These are phyloP conservation scores for Andrena hattorfiana DNA, from an alignment of 2,888 invertebrate species.

Conservation along the genomic window DNA sequence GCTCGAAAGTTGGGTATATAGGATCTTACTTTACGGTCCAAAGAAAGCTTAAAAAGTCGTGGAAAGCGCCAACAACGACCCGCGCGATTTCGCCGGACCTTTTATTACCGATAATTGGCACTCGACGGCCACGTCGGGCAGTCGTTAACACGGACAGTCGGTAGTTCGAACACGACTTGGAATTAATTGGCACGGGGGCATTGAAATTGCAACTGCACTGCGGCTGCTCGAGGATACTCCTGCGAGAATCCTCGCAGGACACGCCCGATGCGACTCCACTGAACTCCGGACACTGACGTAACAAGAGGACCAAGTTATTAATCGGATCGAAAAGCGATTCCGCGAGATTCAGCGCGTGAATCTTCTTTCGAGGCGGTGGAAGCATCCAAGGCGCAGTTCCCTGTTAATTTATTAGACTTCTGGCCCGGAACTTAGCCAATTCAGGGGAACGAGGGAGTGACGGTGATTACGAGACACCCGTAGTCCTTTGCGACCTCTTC, in stretches of 20 bases:
- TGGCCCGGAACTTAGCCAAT: slow-evolving; percentile 31
- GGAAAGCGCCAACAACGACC: slow-evolving; percentile 1
- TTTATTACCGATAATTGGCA: slow-evolving; percentile 53
- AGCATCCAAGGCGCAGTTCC: slow-evolving; percentile 5
- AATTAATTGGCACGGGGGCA: slow-evolving; percentile 58
- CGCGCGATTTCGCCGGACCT: slow-evolving; percentile 24
- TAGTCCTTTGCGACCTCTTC: slow-evolving; percentile 43
- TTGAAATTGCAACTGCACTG: slow-evolving; percentile 56
- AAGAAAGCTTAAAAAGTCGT: slow-evolving; percentile 2
- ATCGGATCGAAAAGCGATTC: slow-evolving; percentile 36
- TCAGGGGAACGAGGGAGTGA: slow-evolving; percentile 46
- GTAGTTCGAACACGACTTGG: slow-evolving; percentile 41
- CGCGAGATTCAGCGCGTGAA: slow-evolving; percentile 7
- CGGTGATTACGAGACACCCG: slow-evolving; percentile 54
- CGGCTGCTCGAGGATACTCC: slow-evolving; percentile 47
- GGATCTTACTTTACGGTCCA: background rate
- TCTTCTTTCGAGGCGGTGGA: slow-evolving; percentile 19
- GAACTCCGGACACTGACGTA: slow-evolving; percentile 1
- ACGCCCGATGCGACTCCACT: slow-evolving; percentile 23
- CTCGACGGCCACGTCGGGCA: slow-evolving; percentile 25
- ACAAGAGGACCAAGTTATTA: slow-evolving; percentile 40
- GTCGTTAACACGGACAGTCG: slow-evolving; percentile 49
- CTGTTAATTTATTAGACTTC: slow-evolving; percentile 48
- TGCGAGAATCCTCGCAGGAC: slow-evolving; percentile 25
- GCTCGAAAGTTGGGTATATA: background rate